A percentile compares a stretch with the other conserved stretches of the same genome.
phyloP scores from a whole-genome alignment of 2,888 invertebrate genomes.

The Dasysyrphus albostriatus region DNA sequence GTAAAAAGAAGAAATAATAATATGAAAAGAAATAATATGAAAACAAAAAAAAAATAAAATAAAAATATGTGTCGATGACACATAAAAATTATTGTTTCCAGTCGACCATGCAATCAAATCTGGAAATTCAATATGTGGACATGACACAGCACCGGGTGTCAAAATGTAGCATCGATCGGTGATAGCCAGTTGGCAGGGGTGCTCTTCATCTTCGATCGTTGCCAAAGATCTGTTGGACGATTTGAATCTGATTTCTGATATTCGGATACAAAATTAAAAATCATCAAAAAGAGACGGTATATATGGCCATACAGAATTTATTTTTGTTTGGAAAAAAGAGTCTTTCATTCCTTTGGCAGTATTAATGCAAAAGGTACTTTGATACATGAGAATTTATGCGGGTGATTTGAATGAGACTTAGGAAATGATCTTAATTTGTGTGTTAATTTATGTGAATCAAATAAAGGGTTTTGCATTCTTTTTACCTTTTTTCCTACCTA shows the following conservation, averaged over 20 bases:
- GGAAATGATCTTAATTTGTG: too few relatives aligned
- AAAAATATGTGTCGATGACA: conserved; percentile 69
- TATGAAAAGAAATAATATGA: too few relatives aligned
- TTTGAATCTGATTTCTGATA: conserved; percentile 41
- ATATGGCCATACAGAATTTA: not conserved
- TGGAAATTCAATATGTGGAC: conserved; percentile 67
- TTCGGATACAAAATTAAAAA: conserved; percentile 16
- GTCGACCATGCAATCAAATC: conserved; percentile 64
- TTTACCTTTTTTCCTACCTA: too few relatives aligned
- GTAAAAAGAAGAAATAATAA: too few relatives aligned
- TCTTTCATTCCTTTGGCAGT: not conserved
- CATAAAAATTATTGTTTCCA: conserved; percentile 64
- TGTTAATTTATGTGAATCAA: too few relatives aligned
- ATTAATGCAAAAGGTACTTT: not conserved
- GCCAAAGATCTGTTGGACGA: conserved; percentile 53
- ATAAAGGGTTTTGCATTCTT: too few relatives aligned
- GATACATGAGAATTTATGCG: too few relatives aligned
- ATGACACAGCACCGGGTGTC: conserved; percentile 51
- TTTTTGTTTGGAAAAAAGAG: not conserved
- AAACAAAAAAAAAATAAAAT: too few relatives aligned
- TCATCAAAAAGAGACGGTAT: not conserved
- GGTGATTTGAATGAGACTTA: too few relatives aligned
- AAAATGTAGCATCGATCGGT: not conserved
- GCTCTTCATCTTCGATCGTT: conserved; percentile 27
- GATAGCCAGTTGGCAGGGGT: not conserved